These are phyloP conservation scores for Yasuhikotakia modesta DNA, from an alignment of 2,797 vertebrate species.

Conservation along the genomic window DNA sequence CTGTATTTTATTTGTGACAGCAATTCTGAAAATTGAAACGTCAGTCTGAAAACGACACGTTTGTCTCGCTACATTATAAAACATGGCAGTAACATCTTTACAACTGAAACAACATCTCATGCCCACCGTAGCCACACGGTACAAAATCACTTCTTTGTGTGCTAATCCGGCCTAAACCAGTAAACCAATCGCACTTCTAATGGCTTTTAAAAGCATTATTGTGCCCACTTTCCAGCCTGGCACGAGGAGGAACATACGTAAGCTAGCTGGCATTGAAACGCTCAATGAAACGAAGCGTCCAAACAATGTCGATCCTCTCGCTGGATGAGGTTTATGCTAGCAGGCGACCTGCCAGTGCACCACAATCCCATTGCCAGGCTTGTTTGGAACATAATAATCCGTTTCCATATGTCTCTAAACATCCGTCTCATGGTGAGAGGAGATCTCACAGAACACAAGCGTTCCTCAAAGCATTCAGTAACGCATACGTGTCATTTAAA, in stretches of 20 bases:
- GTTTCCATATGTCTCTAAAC: constrained; percentile 53
- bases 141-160: constrained; percentile 36
- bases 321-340: constrained; percentile 46
- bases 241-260: constrained; percentile 36
- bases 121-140: background rate
- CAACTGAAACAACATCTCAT: constrained; percentile 32
- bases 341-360: constrained; percentile 45
- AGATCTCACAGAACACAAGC: background rate
- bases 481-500: background rate
- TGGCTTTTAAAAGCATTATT: constrained; percentile 45
- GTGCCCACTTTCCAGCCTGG: constrained; percentile 40
- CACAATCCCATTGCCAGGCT: constrained; percentile 31
- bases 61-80: constrained; percentile 1
- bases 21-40: constrained; percentile 12
- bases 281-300: constrained; percentile 50
- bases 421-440: constrained; percentile 11
- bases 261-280: constrained; percentile 46
- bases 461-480: background rate
- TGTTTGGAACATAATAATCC: constrained; percentile 51
- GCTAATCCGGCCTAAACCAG: constrained; percentile 30
- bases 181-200: constrained; percentile 23
- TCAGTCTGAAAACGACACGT: background rate
- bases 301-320: constrained; percentile 58
- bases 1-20: constrained; percentile 1
- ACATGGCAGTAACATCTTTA: constrained; percentile 13